Base-by-base conservation (phyloP, 2,888 invertebrate species). In the Clusia tigrina region DNA sequence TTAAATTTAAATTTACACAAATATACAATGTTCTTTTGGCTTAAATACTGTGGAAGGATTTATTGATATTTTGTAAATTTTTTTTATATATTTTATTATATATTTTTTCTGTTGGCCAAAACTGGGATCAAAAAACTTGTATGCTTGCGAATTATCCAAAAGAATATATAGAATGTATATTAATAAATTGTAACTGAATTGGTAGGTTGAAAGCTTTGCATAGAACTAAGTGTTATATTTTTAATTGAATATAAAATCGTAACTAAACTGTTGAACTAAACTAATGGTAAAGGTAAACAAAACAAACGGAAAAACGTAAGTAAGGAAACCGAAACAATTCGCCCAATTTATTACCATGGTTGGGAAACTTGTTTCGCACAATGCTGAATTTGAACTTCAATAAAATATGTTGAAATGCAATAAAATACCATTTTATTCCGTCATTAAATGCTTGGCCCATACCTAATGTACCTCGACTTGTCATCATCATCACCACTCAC, bases 401-500 rank as follows among this genome's bases (percentile, higher is more conserved):
- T 48, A 57, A 20, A 18, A 25, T 24, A 24, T 61, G 18, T 26
- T 26, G 22, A 37, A 55, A 55, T 25, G 5, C 12, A 62, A 60
- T 54, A 63, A 67, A 66, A 76, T 76, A 76, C 72, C 76, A 76
- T 72, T n/a, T n/a, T 72, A 81, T 83, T 82, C 82, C 83, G 78
- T 83, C 83, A 83, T 83, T 82, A 86, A 81, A 78, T 82, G 82
- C 78, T 71, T 74, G 86, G 87, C 88, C 89, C 88, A 86, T 89
- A 89, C 88, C 88, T 89, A 88, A 86, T 88, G 86, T 89, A 92
- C 92, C 92, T 92, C 85, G 92, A 92, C 86, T 93, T 92, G 86
- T 93, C 93, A 84, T 94, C 94, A 85, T 94, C 93, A 78, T 94
- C 93, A 71, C 75, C 79, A 78, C 77, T 79, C 71, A 75, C 79